Conservation (phyloP, 2,888 invertebrate genomes). For the Drosophila mimetica region DNA sequence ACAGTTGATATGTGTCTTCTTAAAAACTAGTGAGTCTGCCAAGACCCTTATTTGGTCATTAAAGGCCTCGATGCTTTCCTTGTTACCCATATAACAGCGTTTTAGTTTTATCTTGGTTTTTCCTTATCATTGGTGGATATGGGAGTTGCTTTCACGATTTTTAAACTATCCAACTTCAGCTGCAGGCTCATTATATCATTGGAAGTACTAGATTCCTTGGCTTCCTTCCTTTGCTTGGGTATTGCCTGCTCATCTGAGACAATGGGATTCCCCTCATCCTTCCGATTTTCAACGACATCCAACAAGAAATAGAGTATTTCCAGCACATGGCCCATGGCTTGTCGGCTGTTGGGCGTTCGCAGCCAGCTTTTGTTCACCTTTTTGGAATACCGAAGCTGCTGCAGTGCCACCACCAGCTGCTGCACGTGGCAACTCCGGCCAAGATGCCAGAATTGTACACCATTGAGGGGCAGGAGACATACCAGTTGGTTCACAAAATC, state of each 20-base stretch:
- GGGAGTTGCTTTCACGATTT: not conserved
- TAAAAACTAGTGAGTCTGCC: conserved; percentile 3
- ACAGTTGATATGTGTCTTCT: not conserved
- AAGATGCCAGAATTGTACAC: conserved; percentile 10
- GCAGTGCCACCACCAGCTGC: conserved; percentile 35
- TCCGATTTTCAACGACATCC: conserved; percentile 32
- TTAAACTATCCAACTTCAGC: not conserved
- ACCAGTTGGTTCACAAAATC: conserved; percentile 52
- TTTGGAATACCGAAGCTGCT: conserved; percentile 44
- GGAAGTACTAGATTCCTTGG: not conserved
- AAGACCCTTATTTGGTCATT: conserved; percentile 30
- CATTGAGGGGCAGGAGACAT: conserved; percentile 28
- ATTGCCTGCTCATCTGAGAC: conserved; percentile 1
- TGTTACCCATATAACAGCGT: conserved; percentile 7
- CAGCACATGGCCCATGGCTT: conserved; percentile 20
- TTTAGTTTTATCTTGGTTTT: conserved; percentile 20
- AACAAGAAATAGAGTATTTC: conserved; percentile 53
- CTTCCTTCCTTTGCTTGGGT: not conserved
- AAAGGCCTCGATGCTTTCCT: conserved; percentile 15
- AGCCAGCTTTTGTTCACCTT: conserved; percentile 45
- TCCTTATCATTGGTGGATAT: not conserved
- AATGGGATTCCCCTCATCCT: not conserved
- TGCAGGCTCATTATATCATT: conserved; percentile 5
- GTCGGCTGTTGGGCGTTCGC: conserved; percentile 39
- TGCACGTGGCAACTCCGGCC: conserved; percentile 39